Evolutionary conservation across 2,113 vertebrate genomes (phyloP).

Genomic region (Hirundichthys speculiger): DNA sequence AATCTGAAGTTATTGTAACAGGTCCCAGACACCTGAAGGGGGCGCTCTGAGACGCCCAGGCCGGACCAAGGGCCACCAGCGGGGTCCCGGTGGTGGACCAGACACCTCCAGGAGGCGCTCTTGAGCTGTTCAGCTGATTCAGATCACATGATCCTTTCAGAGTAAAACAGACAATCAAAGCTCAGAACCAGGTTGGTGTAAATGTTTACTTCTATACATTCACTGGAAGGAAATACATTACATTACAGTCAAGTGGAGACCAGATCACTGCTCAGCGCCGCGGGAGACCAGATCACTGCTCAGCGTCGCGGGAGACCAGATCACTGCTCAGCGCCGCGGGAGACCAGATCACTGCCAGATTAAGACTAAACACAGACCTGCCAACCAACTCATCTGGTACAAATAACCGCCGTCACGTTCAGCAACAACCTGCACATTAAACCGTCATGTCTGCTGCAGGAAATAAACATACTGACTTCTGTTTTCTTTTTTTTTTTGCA

Average conservation of each 20-base stretch:
- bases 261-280: slow-evolving; percentile 36
- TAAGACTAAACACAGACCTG: no score
- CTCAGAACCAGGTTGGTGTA: slow-evolving; percentile 45
- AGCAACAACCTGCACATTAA: slow-evolving; percentile 4
- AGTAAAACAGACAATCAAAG: not conserved
- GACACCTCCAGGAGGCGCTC: no score
- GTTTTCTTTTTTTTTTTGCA: slow-evolving; percentile 20
- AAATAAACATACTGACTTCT: not conserved
- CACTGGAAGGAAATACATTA: slow-evolving; percentile 65
- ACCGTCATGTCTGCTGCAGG: not conserved
- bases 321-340: slow-evolving; percentile 44
- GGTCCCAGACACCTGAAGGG: no score
- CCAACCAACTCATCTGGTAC: no score
- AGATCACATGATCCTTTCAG: no score
- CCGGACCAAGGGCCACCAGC: no score
- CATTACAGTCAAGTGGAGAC: slow-evolving; percentile 42
- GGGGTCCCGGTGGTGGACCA: no score
- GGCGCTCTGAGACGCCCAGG: no score
- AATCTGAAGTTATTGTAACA: no score
- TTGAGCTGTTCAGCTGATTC: no score
- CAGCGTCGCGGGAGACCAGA: slow-evolving; percentile 37
- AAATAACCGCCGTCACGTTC: no score
- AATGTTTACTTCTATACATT: slow-evolving; percentile 75
- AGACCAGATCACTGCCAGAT: not conserved
- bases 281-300: slow-evolving; percentile 33